These are phyloP conservation scores for Azemiops feae DNA, from an alignment of 2,113 vertebrate species.

Conservation along the genomic window DNA sequence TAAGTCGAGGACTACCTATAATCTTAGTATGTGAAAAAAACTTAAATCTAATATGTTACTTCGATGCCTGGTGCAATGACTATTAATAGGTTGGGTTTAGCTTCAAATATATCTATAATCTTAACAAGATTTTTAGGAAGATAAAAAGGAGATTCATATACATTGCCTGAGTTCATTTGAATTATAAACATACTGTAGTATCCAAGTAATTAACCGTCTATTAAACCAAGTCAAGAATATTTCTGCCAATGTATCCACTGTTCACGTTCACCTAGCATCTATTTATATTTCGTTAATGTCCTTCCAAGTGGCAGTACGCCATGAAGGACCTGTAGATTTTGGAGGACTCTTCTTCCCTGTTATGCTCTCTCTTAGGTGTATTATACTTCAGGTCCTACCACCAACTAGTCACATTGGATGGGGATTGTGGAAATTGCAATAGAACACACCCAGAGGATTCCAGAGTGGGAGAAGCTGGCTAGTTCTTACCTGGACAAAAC, in stretches of 20 bases:
- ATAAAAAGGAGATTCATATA: background rate
- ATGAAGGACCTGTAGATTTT: background rate
- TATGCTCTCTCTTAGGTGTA: background rate
- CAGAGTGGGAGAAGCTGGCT: background rate
- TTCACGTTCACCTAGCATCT: background rate
- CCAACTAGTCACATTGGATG: background rate
- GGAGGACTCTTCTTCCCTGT: background rate
- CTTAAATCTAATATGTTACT: background rate
- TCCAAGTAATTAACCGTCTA: background rate
- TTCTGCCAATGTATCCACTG: background rate
- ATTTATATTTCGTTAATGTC: background rate
- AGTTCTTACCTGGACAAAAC: constrained; percentile 20
- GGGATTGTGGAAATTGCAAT: background rate
- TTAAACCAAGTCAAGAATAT: background rate
- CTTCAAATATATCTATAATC: background rate
- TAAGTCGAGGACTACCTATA: background rate
- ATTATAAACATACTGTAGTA: background rate
- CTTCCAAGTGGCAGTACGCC: background rate
- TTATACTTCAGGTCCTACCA: background rate
- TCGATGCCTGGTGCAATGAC: background rate
- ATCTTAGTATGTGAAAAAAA: background rate
- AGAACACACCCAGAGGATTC: background rate
- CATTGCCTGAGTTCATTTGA: background rate
- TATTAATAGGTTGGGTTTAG: background rate
- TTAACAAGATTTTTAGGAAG: background rate